A percentile compares a stretch with the other conserved stretches of the same genome.
Conservation (phyloP, 2,797 vertebrate species). For the Mionectes olivaceus region DNA sequence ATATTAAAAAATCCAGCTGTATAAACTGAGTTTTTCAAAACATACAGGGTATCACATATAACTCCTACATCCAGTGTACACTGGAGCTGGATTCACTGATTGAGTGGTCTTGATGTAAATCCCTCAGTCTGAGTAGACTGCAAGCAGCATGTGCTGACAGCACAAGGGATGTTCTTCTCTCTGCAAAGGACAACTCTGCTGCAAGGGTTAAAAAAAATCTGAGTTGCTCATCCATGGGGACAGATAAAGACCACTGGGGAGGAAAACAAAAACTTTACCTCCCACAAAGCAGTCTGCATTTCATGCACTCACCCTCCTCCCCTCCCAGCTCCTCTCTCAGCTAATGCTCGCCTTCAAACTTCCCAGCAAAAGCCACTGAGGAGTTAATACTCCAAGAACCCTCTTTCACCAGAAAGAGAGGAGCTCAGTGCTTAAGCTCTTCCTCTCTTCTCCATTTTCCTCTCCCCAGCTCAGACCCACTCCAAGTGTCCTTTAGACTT, state of each 20-base stretch:
- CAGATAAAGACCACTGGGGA: neutral
- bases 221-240: neutral
- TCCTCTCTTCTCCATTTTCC: neutral
- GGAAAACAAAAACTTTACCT: neutral
- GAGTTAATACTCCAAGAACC: neutral
- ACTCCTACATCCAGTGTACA: neutral
- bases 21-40: neutral
- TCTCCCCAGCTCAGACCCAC: neutral
- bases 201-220: neutral
- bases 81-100: neutral
- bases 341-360: rapidly evolving
- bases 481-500: neutral
- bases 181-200: neutral
- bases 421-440: neutral
- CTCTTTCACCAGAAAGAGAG: neutral
- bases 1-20: neutral
- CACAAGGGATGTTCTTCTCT: neutral
- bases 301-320: neutral
- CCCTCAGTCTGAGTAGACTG: neutral
- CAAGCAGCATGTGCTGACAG: neutral
- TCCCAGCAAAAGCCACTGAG: rapidly evolving
- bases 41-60: neutral
- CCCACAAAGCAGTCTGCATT: neutral
- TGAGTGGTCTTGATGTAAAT: neutral
- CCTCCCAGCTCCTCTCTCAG: neutral